Evolutionary conservation across 1,140 invertebrate genomes (phyloP).

Genomic region (Procambarus virginalis): DNA sequence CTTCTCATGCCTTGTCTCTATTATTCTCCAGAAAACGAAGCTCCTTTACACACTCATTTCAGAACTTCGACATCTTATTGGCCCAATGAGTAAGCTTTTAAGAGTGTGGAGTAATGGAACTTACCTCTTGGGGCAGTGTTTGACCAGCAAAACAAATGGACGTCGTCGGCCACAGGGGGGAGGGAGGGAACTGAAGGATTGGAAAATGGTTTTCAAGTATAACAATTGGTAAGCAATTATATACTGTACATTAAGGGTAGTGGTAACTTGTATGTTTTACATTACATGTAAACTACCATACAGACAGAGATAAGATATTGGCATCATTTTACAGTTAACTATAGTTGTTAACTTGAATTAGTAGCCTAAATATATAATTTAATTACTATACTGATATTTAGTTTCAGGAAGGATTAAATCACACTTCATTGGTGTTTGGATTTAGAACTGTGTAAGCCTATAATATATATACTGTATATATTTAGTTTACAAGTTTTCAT

Average conservation of each 20-base stretch:
- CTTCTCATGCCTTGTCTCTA: not conserved
- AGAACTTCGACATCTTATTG: conserved; percentile 19
- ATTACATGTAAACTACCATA: not conserved
- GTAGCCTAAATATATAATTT: no score
- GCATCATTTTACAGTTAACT: no score
- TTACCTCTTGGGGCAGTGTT: not conserved
- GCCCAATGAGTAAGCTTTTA: conserved; percentile 24
- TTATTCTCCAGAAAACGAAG: not conserved
- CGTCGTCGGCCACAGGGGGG: conserved; percentile 49
- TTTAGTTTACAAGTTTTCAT: no score
- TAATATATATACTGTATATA: no score
- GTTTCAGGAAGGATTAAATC: no score
- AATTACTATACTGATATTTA: no score
- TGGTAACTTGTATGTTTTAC: not conserved
- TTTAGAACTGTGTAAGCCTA: no score
- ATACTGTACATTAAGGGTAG: not conserved
- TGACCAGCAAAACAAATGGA: conserved; percentile 7
- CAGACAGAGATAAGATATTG: not conserved
- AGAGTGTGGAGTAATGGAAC: not conserved
- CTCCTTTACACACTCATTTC: not conserved
- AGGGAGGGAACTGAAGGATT: conserved; percentile 57
- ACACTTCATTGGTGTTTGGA: no score
- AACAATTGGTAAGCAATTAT: conserved; percentile 50
- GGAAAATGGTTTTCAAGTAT: conserved; percentile 45
- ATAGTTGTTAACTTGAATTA: no score